These are phyloP conservation scores for Muschampia plurimacula DNA, from an alignment of 2,888 invertebrate genomes.

Conservation along the genomic window DNA sequence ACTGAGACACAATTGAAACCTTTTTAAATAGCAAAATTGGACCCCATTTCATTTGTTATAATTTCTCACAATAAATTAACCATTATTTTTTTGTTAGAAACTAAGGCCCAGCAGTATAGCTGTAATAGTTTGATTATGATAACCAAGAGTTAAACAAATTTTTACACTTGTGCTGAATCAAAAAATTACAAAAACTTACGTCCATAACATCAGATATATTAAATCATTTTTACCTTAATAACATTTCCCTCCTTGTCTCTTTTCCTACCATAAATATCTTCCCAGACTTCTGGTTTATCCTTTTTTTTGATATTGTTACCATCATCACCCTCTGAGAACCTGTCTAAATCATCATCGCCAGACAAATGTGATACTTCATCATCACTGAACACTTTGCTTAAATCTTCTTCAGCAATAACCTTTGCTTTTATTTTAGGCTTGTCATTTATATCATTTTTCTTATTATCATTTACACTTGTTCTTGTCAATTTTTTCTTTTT, in stretches of 20 bases:
- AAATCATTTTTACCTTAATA: slow-evolving; percentile 78
- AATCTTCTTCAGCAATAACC: slow-evolving; percentile 63
- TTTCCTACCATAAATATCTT: slow-evolving; percentile 97
- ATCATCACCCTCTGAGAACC: slow-evolving; percentile 48
- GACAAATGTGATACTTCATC: slow-evolving; percentile 78
- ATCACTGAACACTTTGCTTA: slow-evolving; percentile 75
- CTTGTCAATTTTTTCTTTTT: slow-evolving; percentile 13
- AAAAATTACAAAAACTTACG: too few species aligned
- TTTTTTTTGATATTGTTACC: slow-evolving; percentile 49
- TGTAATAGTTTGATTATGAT: too few species aligned
- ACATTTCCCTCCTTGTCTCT: slow-evolving; percentile 93
- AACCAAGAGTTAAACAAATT: too few species aligned
- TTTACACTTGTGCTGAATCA: too few species aligned
- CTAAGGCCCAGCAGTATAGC: too few species aligned
- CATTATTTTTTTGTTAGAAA: too few species aligned
- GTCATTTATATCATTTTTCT: not conserved
- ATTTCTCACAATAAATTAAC: too few species aligned
- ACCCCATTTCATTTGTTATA: too few species aligned
- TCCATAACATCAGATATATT: too few species aligned
- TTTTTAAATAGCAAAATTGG: too few species aligned
- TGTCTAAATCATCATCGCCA: slow-evolving; percentile 59
- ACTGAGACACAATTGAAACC: too few species aligned
- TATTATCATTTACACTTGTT: not conserved
- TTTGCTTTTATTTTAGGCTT: slow-evolving; percentile 52
- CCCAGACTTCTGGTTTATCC: slow-evolving; percentile 86